Evolutionary conservation across 2,888 invertebrate genomes (phyloP), one percentile per base, ranked within the genome.

Genomic region (Elysia crispata): DNA sequence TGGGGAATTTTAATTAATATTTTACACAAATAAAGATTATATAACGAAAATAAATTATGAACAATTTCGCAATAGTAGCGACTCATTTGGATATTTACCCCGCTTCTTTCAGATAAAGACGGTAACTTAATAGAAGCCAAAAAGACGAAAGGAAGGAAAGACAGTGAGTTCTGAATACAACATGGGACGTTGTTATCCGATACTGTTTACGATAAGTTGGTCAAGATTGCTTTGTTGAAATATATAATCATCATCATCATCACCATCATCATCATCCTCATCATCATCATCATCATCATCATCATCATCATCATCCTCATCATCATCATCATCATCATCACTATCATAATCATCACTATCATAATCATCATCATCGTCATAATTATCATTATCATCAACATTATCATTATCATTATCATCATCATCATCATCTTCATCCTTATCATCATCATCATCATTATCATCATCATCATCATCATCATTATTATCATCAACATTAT

Each of bases 111-210:
- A 90, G 90, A 90, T 83, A 84, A 85, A 54, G 85, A 89, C 64
- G 90, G 90, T 1, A 89, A 89, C 81, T 86, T 89, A 0, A 85
- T 87, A 57, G 86, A 83, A 8, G 84, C 85, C 18, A 89, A 88
- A 81, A 86, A 86, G 81, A 79, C 83, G 31, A 85, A 86, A 72
- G 79, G 79, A 73, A 54, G 77, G 0, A 80, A 73, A 74, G 77
- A 69, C 25, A 82, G 84, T 83, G 77, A 82, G 83, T 79, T 6
- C 41, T 41, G 11, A 41, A 11, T 41, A 41, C 41, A 6, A 41
- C 3, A 41, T 41, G 11, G 5, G 5, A 41, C 41, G 3, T 41
- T 6, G 41, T 41, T 6, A 41, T 6, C 3, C 41, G 11, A 41
- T 41, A 6, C 11, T 41, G 41, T 41, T 41, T 41, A 6, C 41